Base-by-base conservation (phyloP, 2,888 invertebrate genomes). In the Nesidiocoris tenuis region DNA sequence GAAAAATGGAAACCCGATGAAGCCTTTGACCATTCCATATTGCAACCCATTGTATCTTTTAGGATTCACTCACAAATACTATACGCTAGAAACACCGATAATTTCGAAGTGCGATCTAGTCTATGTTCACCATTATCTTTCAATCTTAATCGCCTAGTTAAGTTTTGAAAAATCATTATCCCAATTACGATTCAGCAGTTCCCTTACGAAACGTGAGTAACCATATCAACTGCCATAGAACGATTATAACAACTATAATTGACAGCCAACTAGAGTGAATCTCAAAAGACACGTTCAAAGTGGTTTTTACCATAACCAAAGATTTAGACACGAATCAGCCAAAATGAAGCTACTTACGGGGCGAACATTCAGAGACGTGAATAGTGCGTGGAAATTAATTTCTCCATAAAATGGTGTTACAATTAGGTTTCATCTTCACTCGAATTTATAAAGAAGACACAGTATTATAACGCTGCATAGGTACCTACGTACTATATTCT, bases 21-120 rank as follows among this genome's bases (percentile, higher is more conserved):
- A 39, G 39, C 39, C 39, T 3, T 39, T 12, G 12, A 39, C 39
- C 3, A 39, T 39, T 39, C 39, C 39, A 39, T 66, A 77, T 77
- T 77, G 77, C 77, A 77, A 77, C 77, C 77, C 74, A 77, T 64
- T 25, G 72, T 76, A 76, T 71, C 77, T 77, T 77, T 76, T 77
- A 76, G 55, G 77, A 77, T 77, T 77, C 77, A 76, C 72, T 67
- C 63, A 22, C 25, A 23, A 72, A 65, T 61, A 61, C 55, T 72
- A 72, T 61, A 61, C 54, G 61, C 72, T 72, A 72, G 61, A 61
- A 54, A 70, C 70, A 70, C 59, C 70, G 25, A 70, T 70, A 70
- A 23, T 72, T 70, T 61, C 54, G 59, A 71, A 74, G 57, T 74
- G 64, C 66, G 24, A 56, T 74, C 74, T 74, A 74, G 18, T 65